Conservation (phyloP, 2,113 vertebrate genomes). For the Dascyllus trimaculatus region DNA sequence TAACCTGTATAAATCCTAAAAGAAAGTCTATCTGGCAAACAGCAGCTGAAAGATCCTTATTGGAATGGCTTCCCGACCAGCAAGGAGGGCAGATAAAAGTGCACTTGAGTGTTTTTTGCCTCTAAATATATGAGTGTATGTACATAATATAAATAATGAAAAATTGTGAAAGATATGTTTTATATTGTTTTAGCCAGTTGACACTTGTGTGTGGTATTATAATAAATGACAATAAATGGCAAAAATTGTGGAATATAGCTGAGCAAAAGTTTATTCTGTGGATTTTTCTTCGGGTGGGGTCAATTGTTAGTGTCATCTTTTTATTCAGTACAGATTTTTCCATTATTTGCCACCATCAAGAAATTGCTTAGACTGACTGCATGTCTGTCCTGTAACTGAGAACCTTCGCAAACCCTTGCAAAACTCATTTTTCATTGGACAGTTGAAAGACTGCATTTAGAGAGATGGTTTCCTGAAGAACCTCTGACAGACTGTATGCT, state of each 20-base stretch:
- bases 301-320: no score
- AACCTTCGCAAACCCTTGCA: no score
- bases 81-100: constrained; percentile 45
- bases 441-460: no score
- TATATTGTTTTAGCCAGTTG: constrained; percentile 84
- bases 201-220: constrained; percentile 81
- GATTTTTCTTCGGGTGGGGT: background rate
- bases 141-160: constrained; percentile 85
- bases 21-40: constrained; percentile 5
- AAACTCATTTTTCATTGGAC: no score
- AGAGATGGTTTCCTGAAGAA: no score
- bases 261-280: constrained; percentile 45
- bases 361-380: no score
- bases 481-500: no score
- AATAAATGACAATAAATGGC: constrained; percentile 77
- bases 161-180: constrained; percentile 82
- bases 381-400: no score
- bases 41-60: constrained; percentile 53
- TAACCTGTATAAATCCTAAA: constrained; percentile 10
- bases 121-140: constrained; percentile 76
- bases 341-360: no score
- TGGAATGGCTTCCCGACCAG: constrained; percentile 64
- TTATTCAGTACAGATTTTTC: background rate
- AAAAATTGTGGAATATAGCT: constrained; percentile 81
- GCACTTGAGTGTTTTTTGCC: constrained; percentile 72